phyloP scores from a whole-genome alignment of 2,888 invertebrate species.

The Macrophya alboannulata region DNA sequence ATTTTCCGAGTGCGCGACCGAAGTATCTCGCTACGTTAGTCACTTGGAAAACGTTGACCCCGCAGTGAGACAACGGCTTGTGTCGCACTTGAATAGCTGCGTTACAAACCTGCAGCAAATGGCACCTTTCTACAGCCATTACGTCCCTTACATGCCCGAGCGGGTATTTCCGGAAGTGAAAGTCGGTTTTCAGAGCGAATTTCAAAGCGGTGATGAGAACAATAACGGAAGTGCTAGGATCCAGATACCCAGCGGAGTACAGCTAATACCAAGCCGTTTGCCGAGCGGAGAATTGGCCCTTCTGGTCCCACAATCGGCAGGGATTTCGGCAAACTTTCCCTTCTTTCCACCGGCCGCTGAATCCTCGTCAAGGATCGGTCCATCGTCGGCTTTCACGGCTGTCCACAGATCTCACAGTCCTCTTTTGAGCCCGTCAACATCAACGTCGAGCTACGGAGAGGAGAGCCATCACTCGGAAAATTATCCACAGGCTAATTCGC shows the following conservation, averaged over 20 bases:
- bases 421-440: constrained; percentile 87
- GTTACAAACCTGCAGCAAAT: constrained; percentile 84
- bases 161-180: constrained; percentile 78
- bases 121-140: constrained; percentile 79
- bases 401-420: constrained; percentile 84
- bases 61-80: constrained; percentile 84
- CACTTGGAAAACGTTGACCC: constrained; percentile 85
- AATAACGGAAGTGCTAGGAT: constrained; percentile 82
- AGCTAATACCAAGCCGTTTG: constrained; percentile 85
- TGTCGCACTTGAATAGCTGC: constrained; percentile 85
- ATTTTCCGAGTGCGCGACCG: constrained; percentile 93
- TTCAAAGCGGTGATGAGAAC: constrained; percentile 79
- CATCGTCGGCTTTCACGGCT: constrained; percentile 78
- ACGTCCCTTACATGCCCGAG: constrained; percentile 78
- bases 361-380: constrained; percentile 69
- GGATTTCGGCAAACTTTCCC: constrained; percentile 80
- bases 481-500: constrained; percentile 71
- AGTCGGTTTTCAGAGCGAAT: constrained; percentile 77
- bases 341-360: constrained; percentile 79
- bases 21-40: constrained; percentile 88
- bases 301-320: constrained; percentile 83
- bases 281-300: constrained; percentile 87
- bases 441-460: constrained; percentile 85
- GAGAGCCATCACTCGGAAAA: constrained; percentile 82
- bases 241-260: constrained; percentile 84